Base-by-base conservation (phyloP, 1,140 invertebrate species). In the Schmidtea mediterranea region DNA sequence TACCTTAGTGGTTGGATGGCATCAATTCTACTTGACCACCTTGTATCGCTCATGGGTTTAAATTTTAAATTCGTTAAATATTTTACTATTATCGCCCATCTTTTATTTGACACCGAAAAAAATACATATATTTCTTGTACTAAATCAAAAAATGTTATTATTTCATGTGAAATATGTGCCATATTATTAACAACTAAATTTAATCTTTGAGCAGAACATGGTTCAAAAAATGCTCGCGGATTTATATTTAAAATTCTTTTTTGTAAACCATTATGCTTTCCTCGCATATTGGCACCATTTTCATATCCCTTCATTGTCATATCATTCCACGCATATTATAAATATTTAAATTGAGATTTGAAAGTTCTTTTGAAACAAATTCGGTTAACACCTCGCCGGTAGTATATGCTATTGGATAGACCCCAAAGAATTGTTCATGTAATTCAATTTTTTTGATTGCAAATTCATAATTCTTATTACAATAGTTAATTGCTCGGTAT, bases 191-290 rank as follows among this genome's bases (percentile, higher is more conserved):
- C 18, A 19, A 46, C 18, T 24, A 46, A 24, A 24, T 46, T 46
- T 46, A 46, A 24, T 8, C 43, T 46, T 8, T 46, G 43, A 46
- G 18, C 18, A 46, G 18, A 19, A 24, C 43, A 46, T 46, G 43
- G 43, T 21, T 9, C 43, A 46, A 21, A 46, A 24, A 46, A 46
- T n/a, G 43, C 43, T 21, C 43, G 18, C 22, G 18, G n/a, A 46
- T 46, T 46, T 15, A 46, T 46, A 15, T 46, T 24, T 46, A 46
- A 46, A 24, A 8, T 46, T 19, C 22, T 21, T n/a, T 19, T 24
- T 22, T 46, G 43, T 15, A 46, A n/a, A 9, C 43, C 43, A 9
- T 46, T 46, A n/a, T n/a, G n/a, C n/a, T n/a, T n/a, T n/a, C n/a
- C n/a, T n/a, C n/a, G n/a, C n/a, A n/a, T n/a, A n/a, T n/a, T n/a